Base-by-base conservation (phyloP, 2,797 vertebrate species). In the Rhyacichthys aspro region DNA sequence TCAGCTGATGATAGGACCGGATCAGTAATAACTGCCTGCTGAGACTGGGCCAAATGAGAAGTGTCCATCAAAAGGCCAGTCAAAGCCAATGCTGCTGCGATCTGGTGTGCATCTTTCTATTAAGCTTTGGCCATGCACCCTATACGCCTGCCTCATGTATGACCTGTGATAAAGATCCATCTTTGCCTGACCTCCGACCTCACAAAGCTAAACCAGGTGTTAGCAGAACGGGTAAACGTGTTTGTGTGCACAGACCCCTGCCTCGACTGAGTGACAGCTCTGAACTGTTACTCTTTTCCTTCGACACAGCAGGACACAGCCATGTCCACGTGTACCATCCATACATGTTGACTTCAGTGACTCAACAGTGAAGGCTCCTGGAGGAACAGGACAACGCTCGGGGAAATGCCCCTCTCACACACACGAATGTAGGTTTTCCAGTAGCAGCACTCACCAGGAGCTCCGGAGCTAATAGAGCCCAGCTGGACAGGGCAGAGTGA, bases 171-270 rank as follows among this genome's bases (percentile, higher is more conserved):
- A 82, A 83, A 63, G 59, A 86, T 89, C 86, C 79, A 67, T 84
- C 77, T 66, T 47, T 34, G 72, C 56, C 50, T 85, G 64, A 88
- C 85, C 82, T 82, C 64, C 5, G 72, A 89, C 86, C 84, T 61
- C 59, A n/a, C 54, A 82, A 90, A 90, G 48, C 75, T 41, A 76
- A 86, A 89, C 76, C 89, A 90, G 86, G 83, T 88, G 86, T 59
- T 61, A 60, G 67, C 28, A 33, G 56, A 48, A 55, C 48, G 67
- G 72, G 73, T 11, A 62, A 49, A 19, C 18, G 58, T 86, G 73
- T 86, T 79, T 81, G 74, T 83, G 77, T 74, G 76, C 59, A 63
- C 5, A 71, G 63, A 78, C 81, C 79, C 79, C 76, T 55, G 78
- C 15, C 61, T 57, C 38, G 14, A 60, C 41, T 88, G 89, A 89